phyloP scores from a whole-genome alignment of 2,888 invertebrate species.

The Nasonovia ribisnigri region DNA sequence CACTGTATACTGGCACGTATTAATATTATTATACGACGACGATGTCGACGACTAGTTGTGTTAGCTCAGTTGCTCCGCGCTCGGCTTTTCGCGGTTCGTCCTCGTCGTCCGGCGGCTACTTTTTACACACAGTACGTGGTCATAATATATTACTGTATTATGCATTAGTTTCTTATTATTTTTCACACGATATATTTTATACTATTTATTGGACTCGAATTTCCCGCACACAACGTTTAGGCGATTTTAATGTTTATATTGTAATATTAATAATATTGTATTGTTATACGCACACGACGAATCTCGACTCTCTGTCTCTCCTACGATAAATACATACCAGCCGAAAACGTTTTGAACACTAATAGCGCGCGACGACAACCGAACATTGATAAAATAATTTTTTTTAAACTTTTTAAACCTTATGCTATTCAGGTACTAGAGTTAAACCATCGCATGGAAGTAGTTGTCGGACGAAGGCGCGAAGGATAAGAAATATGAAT shows the following conservation, averaged over 20 bases:
- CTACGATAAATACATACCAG: background rate
- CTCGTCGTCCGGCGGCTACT: background rate
- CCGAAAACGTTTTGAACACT: background rate
- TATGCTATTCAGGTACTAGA: background rate
- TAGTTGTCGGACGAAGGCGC: conserved; percentile 3
- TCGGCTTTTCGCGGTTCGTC: background rate
- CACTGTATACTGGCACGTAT: background rate
- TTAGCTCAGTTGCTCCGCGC: background rate
- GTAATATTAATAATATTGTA: background rate
- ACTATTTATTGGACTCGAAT: background rate
- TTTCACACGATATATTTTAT: background rate
- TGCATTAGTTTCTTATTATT: background rate
- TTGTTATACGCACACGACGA: background rate
- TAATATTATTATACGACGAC: background rate
- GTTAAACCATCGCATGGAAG: background rate
- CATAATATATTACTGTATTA: background rate
- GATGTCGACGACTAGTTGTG: background rate
- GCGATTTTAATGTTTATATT: background rate
- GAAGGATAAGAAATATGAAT: background rate
- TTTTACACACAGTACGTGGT: background rate
- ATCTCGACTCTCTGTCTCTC: background rate
- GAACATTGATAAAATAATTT: no score
- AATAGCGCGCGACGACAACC: background rate
- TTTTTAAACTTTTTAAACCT: background rate
- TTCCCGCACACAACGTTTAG: background rate